phyloP scores from a whole-genome alignment of 2,113 vertebrate genomes.

The Chitala chitala region DNA sequence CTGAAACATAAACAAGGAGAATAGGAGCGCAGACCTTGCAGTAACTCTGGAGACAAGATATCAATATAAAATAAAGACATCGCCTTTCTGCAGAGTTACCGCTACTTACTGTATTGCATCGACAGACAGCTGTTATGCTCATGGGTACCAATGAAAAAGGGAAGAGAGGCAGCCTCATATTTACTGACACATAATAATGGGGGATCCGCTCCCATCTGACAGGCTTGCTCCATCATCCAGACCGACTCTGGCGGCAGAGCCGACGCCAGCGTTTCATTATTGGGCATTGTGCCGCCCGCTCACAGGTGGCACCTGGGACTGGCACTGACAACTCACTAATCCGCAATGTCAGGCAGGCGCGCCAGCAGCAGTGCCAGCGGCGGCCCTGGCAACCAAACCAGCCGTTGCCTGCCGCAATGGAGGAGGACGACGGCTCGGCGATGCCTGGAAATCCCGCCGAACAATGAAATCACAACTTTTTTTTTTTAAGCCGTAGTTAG shows the following conservation, averaged over 20 bases:
- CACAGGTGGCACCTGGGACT: conserved; percentile 4
- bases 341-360: not conserved
- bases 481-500: too few relatives aligned
- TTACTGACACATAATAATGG: conserved; percentile 18
- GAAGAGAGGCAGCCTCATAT: not conserved
- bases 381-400: not conserved
- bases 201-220: not conserved
- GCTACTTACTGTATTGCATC: not conserved
- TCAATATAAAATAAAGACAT: conserved; percentile 20
- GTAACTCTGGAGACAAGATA: not conserved
- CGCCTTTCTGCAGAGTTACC: not conserved
- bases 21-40: not conserved
- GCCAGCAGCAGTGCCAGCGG: not conserved
- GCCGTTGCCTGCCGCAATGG: not conserved
- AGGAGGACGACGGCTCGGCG: not conserved
- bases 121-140: conserved; percentile 15
- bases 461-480: not conserved
- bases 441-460: not conserved
- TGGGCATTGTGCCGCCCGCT: not conserved
- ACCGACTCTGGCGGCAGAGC: not conserved
- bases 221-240: conserved; percentile 10
- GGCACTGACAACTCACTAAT: not conserved
- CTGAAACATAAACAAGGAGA: not conserved
- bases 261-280: conserved; percentile 6
- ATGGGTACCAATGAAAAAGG: not conserved